Percentiles rank a stretch among this genome's conserved stretches.
phyloP scores from a whole-genome alignment of 2,888 invertebrate species.

The Halictus quadricinctus region DNA sequence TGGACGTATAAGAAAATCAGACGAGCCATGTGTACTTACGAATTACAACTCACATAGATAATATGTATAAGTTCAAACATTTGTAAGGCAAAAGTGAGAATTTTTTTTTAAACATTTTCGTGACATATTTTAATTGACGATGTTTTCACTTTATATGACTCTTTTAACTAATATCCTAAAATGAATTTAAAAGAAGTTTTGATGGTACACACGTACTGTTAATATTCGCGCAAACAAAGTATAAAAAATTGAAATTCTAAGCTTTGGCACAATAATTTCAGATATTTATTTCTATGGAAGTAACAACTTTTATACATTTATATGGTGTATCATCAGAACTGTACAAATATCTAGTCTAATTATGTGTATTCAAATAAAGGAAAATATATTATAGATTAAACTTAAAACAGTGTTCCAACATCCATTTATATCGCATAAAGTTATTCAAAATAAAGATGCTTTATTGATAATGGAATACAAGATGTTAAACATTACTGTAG shows the following conservation, averaged over 20 bases:
- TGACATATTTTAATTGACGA: constrained; percentile 43
- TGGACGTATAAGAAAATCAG: not conserved
- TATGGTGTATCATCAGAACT: constrained; percentile 39
- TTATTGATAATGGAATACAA: constrained; percentile 27
- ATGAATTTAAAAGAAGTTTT: constrained; percentile 38
- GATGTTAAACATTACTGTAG: constrained; percentile 25
- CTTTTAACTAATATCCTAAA: constrained; percentile 34
- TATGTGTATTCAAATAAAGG: constrained; percentile 11
- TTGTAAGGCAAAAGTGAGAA: constrained; percentile 31
- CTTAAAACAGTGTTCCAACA: constrained; percentile 19
- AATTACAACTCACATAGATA: constrained; percentile 50
- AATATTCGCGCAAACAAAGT: not conserved
- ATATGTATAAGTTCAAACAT: constrained; percentile 31
- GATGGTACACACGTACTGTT: constrained; percentile 23
- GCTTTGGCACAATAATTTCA: constrained; percentile 23
- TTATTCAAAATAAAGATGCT: constrained; percentile 37
- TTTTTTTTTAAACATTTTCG: constrained; percentile 36
- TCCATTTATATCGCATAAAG: constrained; percentile 27
- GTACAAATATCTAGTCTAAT: constrained; percentile 38
- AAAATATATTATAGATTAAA: constrained; percentile 25
- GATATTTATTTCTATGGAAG: not conserved
- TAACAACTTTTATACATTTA: constrained; percentile 22
- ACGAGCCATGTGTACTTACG: constrained; percentile 42
- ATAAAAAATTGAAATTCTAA: constrained; percentile 13
- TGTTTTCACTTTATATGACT: constrained; percentile 28